Base-by-base conservation (phyloP, 2,888 invertebrate species). In the Fragum fragum region DNA sequence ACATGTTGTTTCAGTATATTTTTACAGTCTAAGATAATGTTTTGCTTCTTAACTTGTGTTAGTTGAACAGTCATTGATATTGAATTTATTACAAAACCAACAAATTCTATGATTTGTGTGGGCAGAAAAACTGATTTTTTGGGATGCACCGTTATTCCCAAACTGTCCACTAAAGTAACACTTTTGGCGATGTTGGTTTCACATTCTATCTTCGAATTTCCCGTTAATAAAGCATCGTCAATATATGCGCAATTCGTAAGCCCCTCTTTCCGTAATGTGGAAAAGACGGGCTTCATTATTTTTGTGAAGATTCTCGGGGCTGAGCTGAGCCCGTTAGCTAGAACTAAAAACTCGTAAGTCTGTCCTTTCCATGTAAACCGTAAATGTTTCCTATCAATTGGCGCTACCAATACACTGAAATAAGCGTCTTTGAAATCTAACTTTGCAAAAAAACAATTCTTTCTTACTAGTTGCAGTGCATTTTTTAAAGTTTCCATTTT, bases 301-400 rank as follows among this genome's bases (percentile, higher is more conserved):
- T 87, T 87, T 29, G 83, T 83, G 39, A 85, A 87, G 16, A 80
- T 36, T 16, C 87, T 47, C 9, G 83, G 85, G 0, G 75, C 79
- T 23, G 69, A 39, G 21, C 71, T n/a, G 0, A 83, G 47, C 2
- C 85, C 87, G 70, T 83, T 83, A 26, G 85, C 77, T n/a, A 87
- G 53, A 26, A 69, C 73, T 2, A 68, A 76, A 47, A 81, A 84
- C 36, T 74, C 63, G 47, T 68, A 82, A 11, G 77, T 16, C 16
- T 52, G n/a, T 7, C 57, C 72, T 18, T 79, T 59, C 86, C 85
- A 84, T n/a, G 53, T 59, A 79, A 85, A 87, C 21, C 79, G 47
- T 16, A 85, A 59, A 76, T 52, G 81, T 52, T 83, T 83, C n/a
- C 82, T 63, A 52, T 78, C 52, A n/a, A n/a, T n/a, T n/a, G n/a